phyloP scores from a whole-genome alignment of 2,888 invertebrate species.

The Hartigia nigra region DNA sequence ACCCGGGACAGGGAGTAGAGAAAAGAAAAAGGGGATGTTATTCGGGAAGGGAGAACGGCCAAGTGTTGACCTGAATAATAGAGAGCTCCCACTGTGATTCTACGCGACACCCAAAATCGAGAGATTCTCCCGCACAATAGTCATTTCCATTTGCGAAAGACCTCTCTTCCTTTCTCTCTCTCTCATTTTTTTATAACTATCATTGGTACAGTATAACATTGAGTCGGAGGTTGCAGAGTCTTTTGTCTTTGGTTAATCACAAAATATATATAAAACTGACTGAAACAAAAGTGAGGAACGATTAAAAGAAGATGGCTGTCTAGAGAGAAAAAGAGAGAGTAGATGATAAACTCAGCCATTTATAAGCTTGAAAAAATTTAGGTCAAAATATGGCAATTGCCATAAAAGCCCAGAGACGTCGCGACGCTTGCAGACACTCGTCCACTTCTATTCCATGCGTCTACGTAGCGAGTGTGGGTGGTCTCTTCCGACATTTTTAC shows the following conservation, averaged over 20 bases:
- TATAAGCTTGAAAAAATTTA: not conserved
- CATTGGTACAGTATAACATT: not conserved
- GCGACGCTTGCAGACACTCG: not conserved
- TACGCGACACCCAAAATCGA: conserved; percentile 14
- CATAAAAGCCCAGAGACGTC: not conserved
- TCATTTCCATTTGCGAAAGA: conserved; percentile 25
- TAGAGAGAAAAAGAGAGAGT: not conserved
- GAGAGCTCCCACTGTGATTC: conserved; percentile 1
- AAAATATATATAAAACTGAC: not conserved
- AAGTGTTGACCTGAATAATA: conserved; percentile 6
- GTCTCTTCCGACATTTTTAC: not conserved
- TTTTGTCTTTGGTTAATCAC: not conserved
- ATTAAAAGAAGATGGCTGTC: not conserved
- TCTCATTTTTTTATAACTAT: not conserved
- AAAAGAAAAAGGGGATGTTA: not conserved
- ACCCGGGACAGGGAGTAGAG: not conserved
- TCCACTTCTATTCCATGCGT: not conserved
- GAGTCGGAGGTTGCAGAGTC: not conserved
- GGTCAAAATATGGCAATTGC: not conserved
- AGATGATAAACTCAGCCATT: not conserved
- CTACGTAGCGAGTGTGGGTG: not conserved
- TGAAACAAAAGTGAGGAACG: not conserved
- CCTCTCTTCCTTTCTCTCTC: not conserved
- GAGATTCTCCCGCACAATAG: conserved; percentile 14
- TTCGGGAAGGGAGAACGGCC: not conserved